Conservation (phyloP, 2,113 vertebrate species). For the Colossoma macropomum region DNA sequence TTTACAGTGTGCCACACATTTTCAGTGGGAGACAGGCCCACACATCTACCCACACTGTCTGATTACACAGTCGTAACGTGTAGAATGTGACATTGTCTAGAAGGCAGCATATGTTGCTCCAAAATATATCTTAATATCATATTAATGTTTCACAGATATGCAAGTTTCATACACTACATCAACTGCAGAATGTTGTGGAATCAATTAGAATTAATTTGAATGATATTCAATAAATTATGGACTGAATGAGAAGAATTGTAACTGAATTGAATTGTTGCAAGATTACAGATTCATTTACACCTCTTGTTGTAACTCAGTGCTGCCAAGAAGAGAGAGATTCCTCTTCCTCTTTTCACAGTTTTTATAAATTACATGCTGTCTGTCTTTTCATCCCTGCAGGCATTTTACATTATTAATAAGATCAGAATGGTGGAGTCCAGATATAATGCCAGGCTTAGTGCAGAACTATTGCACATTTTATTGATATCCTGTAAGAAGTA, state of each 20-base stretch:
- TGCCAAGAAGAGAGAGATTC: neutral
- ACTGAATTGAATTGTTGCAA: neutral
- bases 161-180: no score
- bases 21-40: no score
- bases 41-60: no score
- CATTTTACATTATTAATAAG: neutral
- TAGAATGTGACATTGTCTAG: no score
- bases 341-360: neutral
- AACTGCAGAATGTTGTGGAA: no score
- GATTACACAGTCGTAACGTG: no score
- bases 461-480: conserved; percentile 11
- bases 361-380: neutral
- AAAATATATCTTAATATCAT: no score
- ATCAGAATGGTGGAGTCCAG: neutral
- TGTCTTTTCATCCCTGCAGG: neutral
- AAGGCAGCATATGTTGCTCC: no score
- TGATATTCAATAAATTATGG: no score
- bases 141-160: no score
- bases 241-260: neutral
- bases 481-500: conserved; percentile 8
- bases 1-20: no score
- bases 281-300: neutral
- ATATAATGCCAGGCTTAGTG: neutral
- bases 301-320: neutral
- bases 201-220: no score